Conservation (phyloP, 2,888 invertebrate species). For the Pomacea canaliculata region DNA sequence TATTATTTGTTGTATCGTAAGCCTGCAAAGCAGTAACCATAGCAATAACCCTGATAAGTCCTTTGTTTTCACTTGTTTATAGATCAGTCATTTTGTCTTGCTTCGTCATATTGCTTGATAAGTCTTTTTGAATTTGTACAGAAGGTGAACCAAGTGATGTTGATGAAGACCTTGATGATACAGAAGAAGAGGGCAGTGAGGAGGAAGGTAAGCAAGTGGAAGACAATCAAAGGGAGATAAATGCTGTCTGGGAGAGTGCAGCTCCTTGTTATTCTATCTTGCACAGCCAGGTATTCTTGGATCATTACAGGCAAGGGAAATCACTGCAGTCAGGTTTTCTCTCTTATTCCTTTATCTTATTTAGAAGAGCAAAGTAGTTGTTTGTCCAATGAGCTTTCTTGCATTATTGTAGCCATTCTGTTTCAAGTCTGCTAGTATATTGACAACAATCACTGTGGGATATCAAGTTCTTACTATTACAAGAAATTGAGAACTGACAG, state of each 20-base stretch:
- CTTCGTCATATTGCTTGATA: not conserved
- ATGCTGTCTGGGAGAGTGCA: not conserved
- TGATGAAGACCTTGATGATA: conserved; percentile 47
- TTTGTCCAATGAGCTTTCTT: too few relatives aligned
- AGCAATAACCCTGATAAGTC: too few relatives aligned
- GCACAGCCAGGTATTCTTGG: too few relatives aligned
- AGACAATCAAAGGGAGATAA: not conserved
- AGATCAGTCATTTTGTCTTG: not conserved
- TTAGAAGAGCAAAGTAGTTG: too few relatives aligned
- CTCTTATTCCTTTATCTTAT: too few relatives aligned
- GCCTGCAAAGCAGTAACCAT: too few relatives aligned
- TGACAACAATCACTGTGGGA: not conserved
- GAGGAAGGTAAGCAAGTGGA: conserved; percentile 29
- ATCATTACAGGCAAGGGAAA: too few relatives aligned
- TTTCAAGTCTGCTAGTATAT: not conserved
- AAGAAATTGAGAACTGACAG: not conserved
- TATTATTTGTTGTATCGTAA: too few relatives aligned
- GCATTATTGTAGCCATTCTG: too few relatives aligned
- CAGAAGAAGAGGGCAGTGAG: conserved; percentile 35
- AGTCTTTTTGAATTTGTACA: not conserved
- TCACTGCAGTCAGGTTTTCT: too few relatives aligned
- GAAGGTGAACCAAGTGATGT: conserved; percentile 35
- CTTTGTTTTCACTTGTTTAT: too few relatives aligned
- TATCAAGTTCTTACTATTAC: not conserved
- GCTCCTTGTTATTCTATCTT: not conserved